phyloP scores from a whole-genome alignment of 2,888 invertebrate genomes.

The Dascillus cervinus region DNA sequence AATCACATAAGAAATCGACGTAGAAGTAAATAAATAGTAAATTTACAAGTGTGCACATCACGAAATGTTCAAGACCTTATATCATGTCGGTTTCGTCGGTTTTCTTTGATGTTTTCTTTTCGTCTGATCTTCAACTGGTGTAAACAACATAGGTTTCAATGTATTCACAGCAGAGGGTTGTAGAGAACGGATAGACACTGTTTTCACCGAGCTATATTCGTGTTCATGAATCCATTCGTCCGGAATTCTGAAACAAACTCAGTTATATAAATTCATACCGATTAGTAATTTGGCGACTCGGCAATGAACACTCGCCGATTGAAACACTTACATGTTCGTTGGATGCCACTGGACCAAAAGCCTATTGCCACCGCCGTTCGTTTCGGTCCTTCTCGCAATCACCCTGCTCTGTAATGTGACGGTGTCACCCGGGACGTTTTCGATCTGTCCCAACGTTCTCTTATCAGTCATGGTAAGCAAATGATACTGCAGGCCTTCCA shows the following conservation, averaged over 20 bases:
- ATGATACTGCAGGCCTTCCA: slow-evolving; percentile 85
- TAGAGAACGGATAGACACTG: slow-evolving; percentile 49
- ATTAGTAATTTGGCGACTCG: too few species aligned
- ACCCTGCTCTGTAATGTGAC: slow-evolving; percentile 65
- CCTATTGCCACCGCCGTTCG: slow-evolving; percentile 60
- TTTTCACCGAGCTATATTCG: slow-evolving; percentile 56
- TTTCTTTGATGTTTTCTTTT: slow-evolving; percentile 40
- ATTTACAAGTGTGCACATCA: neutral
- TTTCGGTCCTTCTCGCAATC: slow-evolving; percentile 57
- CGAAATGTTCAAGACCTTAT: slow-evolving; percentile 6
- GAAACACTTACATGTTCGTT: slow-evolving; percentile 70
- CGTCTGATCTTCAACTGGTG: slow-evolving; percentile 23
- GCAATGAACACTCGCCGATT: too few species aligned
- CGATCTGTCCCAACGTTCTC: slow-evolving; percentile 56
- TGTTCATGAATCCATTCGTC: slow-evolving; percentile 82
- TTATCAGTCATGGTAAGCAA: slow-evolving; percentile 53
- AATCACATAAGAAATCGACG: neutral
- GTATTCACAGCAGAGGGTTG: slow-evolving; percentile 46
- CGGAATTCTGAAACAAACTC: slow-evolving; percentile 55
- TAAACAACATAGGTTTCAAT: slow-evolving; percentile 48
- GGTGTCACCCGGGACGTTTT: slow-evolving; percentile 53
- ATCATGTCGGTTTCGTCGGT: slow-evolving; percentile 24
- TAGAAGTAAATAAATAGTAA: neutral
- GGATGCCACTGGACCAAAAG: slow-evolving; percentile 75
- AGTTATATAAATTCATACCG: too few species aligned